Base-by-base conservation (phyloP, 2,888 invertebrate genomes). In the Agonum fuliginosum region DNA sequence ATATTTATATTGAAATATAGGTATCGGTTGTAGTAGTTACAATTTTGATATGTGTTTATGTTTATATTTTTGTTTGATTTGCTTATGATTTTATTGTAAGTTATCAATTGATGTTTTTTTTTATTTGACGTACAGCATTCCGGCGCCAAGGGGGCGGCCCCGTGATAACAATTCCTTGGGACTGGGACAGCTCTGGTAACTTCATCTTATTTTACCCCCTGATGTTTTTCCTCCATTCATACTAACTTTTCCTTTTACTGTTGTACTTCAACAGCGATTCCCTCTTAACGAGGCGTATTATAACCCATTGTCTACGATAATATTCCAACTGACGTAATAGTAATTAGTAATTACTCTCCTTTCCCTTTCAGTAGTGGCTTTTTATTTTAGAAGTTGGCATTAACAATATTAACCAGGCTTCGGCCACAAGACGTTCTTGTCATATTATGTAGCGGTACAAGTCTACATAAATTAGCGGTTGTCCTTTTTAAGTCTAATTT, bases 401-500 rank as follows among this genome's bases (percentile, higher is more conserved):
- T 54, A 54, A 54, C 54, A 54, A 10, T 54, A 20, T 48, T 37
- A 48, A 48, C 48, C 48, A 5, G 10, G 48, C 48, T 20, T 48
- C 48, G 48, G 48, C 3, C 37, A 37, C n/a, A 48, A 48, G 48
- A 48, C 20, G 20, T 20, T 48, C 48, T 20, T 17, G 10, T 20
- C 19, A 17, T 17, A 20, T 20, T 48, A 17, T 48, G 48, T 48
- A 48, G 48, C 48, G 17, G 48, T 2, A 37, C 37, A 12, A 37
- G 19, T 20, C 48, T 48, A 48, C 48, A 48, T 48, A 48, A 48
- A 48, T 48, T 24, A 54, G 22, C 20, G 54, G 22, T 54, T 54
- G 54, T 54, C 54, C 54, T 54, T 54, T n/a, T 54, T 54, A 54
- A 54, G 54, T 54, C 54, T 54, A 54, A 54, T 54, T 54, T 54